Evolutionary conservation across 2,113 vertebrate species (phyloP), one percentile per base, ranked within the genome.

Genomic region (Dicentrarchus labrax): DNA sequence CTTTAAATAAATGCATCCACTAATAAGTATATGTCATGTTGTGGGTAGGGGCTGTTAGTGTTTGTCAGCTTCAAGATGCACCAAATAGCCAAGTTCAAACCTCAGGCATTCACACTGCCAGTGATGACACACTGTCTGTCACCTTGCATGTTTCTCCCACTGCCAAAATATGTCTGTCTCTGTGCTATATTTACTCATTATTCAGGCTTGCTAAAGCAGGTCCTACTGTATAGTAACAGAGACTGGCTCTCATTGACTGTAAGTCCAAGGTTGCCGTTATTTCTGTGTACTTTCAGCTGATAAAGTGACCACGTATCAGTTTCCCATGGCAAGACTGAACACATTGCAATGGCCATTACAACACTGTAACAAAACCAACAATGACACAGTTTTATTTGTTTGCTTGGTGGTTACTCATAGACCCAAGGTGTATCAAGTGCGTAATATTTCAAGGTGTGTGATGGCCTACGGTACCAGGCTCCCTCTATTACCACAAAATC

Each of bases 101-200:
- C 81, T 62, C 72, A 79, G 78, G 45, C 80, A 82, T 77, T 80
- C 56, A 41, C 74, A 38, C 73, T 72, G 76, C 22, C 80, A 77
- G 64, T 80, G 90, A 92, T 93, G 91, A 93, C 91, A 92, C 86
- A 88, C 84, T 73, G 90, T 93, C 91, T 94, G 78, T 84, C 86
- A 78, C 83, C 43, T 80, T 78, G 86, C 67, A 19, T 87, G 86
- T 73, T 75, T 88, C 80, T 72, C 51, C 45, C 68, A 62, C 86
- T 74, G 82, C 87, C 77, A 81, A 71, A 85, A 85, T 88, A 84
- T 60, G 86, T 89, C 87, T 90, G 89, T 89, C 87, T 88, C 80
- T 67, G 60, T 22, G 84, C 92, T 94, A 93, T 93, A 93, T 93
- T 88, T 93, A 93, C 68, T 85, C 76, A 83, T 85, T 86, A 84